phyloP scores from a whole-genome alignment of 2,888 invertebrate genomes.

The Mystacides longicornis region DNA sequence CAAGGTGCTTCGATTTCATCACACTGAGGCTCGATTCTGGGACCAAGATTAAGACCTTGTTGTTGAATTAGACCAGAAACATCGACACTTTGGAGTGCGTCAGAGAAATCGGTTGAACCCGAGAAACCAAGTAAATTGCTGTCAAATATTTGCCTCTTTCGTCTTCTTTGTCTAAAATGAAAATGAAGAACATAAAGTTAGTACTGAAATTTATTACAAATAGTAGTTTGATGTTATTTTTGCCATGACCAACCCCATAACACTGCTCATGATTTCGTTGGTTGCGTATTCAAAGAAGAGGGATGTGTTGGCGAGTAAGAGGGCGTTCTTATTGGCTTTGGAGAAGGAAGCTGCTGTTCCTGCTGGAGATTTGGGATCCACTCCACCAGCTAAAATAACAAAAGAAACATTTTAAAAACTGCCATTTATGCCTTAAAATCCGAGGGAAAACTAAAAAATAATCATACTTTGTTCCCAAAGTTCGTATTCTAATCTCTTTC shows the following conservation, averaged over 20 bases:
- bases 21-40: slow-evolving; percentile 61
- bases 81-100: slow-evolving; percentile 72
- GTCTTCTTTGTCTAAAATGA: slow-evolving; percentile 43
- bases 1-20: slow-evolving; percentile 64
- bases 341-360: slow-evolving; percentile 87
- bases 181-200: too few species aligned
- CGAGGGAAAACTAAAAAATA: not conserved
- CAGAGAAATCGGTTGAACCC: slow-evolving; percentile 60
- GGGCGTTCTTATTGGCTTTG: slow-evolving; percentile 78
- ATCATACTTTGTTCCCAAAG: slow-evolving; percentile 65
- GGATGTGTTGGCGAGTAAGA: slow-evolving; percentile 78
- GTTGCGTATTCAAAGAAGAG: slow-evolving; percentile 81
- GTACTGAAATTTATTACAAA: too few species aligned
- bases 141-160: slow-evolving; percentile 69
- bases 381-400: slow-evolving; percentile 57
- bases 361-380: slow-evolving; percentile 77
- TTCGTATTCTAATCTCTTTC: slow-evolving; percentile 74
- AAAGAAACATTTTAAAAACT: too few species aligned
- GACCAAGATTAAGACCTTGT: slow-evolving; percentile 52
- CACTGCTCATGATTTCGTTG: slow-evolving; percentile 71
- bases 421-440: not conserved
- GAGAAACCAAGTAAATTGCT: slow-evolving; percentile 48
- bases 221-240: too few species aligned
- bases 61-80: slow-evolving; percentile 62
- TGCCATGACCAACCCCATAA: too few species aligned